Percentiles rank a stretch among this genome's conserved stretches.
Evolutionary conservation across 2,888 invertebrate genomes (phyloP).

Genomic region (Yponomeuta cagnagella): DNA sequence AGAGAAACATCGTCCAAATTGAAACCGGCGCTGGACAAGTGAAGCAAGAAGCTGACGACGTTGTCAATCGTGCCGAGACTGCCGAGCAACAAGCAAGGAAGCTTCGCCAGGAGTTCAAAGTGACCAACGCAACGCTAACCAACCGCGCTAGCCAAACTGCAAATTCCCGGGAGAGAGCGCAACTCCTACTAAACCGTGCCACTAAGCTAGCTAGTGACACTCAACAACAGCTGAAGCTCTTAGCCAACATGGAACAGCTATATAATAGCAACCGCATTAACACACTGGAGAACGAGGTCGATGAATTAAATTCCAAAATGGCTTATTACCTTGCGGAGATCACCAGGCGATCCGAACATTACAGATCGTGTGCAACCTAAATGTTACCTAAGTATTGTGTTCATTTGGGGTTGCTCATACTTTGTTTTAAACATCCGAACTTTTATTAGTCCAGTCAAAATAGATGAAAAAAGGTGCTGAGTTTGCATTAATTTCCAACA

Average conservation of each 20-base stretch:
- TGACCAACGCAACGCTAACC: constrained; percentile 82
- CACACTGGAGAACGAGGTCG: constrained; percentile 77
- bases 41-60: constrained; percentile 83
- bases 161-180: constrained; percentile 86
- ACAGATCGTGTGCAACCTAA: constrained; percentile 76
- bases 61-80: constrained; percentile 81
- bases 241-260: constrained; percentile 82
- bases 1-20: constrained; percentile 88
- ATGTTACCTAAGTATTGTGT: constrained; percentile 9
- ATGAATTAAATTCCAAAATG: constrained; percentile 79
- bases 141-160: constrained; percentile 85
- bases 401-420: neutral
- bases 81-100: constrained; percentile 79
- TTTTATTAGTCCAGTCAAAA: too few relatives aligned
- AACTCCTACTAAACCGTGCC: constrained; percentile 85
- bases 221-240: constrained; percentile 81
- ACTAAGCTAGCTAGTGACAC: constrained; percentile 88
- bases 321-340: constrained; percentile 78
- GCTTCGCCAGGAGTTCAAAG: constrained; percentile 81
- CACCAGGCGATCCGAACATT: constrained; percentile 76
- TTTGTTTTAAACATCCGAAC: neutral
- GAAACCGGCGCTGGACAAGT: constrained; percentile 89
- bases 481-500: too few relatives aligned
- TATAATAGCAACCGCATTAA: constrained; percentile 80
- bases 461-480: too few relatives aligned